A percentile compares a stretch with the other conserved stretches of the same genome.
Evolutionary conservation across 2,113 vertebrate genomes (phyloP).

Genomic region (Ailurus styani): DNA sequence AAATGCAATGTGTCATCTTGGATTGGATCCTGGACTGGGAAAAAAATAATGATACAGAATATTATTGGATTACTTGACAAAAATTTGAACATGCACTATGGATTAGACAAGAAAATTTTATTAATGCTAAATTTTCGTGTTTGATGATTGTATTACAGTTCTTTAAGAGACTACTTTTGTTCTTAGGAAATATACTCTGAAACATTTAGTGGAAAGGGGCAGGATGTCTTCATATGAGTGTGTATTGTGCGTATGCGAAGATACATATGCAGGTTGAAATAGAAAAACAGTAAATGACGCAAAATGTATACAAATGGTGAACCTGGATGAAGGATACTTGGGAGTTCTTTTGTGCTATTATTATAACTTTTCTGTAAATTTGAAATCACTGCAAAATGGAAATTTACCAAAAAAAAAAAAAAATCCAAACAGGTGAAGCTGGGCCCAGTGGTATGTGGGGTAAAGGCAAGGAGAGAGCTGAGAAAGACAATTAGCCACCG

Average conservation of each 20-base stretch:
- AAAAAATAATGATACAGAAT: not conserved
- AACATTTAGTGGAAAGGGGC: not conserved
- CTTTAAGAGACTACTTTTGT: slow-evolving; percentile 5
- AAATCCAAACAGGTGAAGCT: not conserved
- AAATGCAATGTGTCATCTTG: not conserved
- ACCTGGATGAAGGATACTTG: not conserved
- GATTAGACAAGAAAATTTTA: not conserved
- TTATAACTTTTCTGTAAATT: not conserved
- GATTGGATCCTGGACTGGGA: not conserved
- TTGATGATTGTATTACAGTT: not conserved
- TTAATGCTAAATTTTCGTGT: not conserved
- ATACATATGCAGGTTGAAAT: not conserved
- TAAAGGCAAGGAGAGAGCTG: not conserved
- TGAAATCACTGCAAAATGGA: slow-evolving; percentile 25
- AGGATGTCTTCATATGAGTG: not conserved
- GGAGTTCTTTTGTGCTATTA: not conserved
- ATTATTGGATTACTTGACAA: not conserved
- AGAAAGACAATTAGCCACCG: not conserved
- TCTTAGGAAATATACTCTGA: not conserved
- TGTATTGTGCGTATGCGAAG: not conserved
- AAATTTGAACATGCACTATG: not conserved
- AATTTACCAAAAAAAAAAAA: not conserved
- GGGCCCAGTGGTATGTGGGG: not conserved
- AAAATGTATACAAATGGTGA: not conserved
- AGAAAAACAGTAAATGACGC: not conserved